These are phyloP conservation scores for Lasioglossum oenotherae DNA, from an alignment of 2,888 invertebrate genomes.

Conservation along the genomic window DNA sequence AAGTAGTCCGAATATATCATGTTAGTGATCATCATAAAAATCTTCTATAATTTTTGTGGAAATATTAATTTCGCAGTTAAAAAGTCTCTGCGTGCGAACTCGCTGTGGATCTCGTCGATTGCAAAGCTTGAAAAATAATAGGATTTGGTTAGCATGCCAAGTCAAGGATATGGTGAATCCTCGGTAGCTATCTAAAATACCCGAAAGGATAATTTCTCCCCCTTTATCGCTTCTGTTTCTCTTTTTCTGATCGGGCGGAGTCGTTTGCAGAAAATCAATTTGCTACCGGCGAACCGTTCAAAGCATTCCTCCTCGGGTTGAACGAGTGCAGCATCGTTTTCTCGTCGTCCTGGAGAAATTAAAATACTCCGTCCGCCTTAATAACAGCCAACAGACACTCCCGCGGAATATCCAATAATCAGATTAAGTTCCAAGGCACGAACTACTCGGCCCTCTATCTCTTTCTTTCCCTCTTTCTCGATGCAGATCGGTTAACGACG, in stretches of 20 bases:
- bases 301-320: constrained; percentile 3
- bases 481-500: constrained; percentile 7
- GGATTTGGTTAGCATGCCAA: not conserved
- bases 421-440: constrained; percentile 9
- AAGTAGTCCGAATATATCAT: too few relatives aligned
- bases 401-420: constrained; percentile 20
- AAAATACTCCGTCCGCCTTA: constrained; percentile 2
- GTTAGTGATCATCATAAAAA: too few relatives aligned
- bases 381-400: constrained; percentile 5
- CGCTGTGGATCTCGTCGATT: not conserved
- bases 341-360: not conserved
- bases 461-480: not conserved
- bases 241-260: not conserved
- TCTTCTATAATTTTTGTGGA: too few relatives aligned
- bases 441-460: not conserved
- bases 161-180: not conserved
- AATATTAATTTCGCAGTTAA: not conserved
- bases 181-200: not conserved
- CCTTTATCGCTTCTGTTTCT: not conserved
- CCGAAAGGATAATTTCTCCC: not conserved
- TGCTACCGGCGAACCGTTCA: constrained; percentile 11
- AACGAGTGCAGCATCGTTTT: not conserved
- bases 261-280: constrained; percentile 12
- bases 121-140: not conserved
- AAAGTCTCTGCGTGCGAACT: not conserved